phyloP scores from a whole-genome alignment of 2,113 vertebrate species.

The Rhipidura dahli region DNA sequence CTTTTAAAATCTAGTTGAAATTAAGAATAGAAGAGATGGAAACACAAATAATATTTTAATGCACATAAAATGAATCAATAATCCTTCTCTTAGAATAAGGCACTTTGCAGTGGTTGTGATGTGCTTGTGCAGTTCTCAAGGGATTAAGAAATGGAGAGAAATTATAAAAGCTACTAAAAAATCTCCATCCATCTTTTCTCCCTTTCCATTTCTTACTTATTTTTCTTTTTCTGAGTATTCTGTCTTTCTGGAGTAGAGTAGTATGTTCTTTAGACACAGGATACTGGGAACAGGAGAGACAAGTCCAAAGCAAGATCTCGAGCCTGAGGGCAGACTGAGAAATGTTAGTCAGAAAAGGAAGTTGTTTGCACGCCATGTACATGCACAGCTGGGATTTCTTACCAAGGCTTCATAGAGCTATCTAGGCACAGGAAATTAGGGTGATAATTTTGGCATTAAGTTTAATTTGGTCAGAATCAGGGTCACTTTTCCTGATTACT shows the following conservation, averaged over 20 bases:
- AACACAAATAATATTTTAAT: neutral
- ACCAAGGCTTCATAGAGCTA: neutral
- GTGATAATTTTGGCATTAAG: neutral
- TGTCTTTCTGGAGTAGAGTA: neutral
- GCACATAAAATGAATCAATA: neutral
- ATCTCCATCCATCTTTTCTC: neutral
- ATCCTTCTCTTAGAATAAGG: neutral
- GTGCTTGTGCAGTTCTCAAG: neutral
- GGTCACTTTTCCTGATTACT: neutral
- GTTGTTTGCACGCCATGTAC: fast-evolving
- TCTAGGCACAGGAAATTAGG: neutral
- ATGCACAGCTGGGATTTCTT: neutral
- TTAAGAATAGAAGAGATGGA: neutral
- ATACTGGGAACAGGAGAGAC: neutral
- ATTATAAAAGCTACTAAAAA: neutral
- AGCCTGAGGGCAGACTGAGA: neutral
- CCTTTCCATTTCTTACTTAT: neutral
- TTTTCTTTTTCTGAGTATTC: neutral
- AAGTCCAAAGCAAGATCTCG: neutral
- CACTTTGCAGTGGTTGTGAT: neutral
- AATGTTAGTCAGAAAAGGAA: neutral
- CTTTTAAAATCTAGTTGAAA: neutral
- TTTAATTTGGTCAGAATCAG: neutral
- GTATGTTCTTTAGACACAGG: neutral
- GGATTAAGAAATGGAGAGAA: neutral